A percentile compares a stretch with the other conserved stretches of the same genome.
phyloP scores from a whole-genome alignment of 2,888 invertebrate species.

The Drosophila greeni region DNA sequence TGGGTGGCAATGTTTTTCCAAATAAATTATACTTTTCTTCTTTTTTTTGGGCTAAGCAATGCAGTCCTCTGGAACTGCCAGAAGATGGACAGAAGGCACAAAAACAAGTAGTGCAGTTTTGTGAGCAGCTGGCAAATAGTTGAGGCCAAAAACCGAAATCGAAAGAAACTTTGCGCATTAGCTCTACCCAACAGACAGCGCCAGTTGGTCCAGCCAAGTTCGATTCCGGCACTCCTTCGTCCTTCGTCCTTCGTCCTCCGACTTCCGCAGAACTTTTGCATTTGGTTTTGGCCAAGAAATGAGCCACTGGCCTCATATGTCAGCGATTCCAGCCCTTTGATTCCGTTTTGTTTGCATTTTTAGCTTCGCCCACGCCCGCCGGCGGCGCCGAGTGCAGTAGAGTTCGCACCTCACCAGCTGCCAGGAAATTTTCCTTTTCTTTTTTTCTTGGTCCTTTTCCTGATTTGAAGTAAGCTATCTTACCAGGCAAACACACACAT shows the following conservation, averaged over 20 bases:
- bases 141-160: background rate
- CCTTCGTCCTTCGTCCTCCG: background rate
- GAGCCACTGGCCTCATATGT: conserved; percentile 69
- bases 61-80: conserved; percentile 16
- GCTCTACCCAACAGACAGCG: conserved; percentile 53
- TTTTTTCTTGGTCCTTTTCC: conserved; percentile 7
- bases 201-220: conserved; percentile 69
- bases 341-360: conserved; percentile 20
- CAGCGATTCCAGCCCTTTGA: conserved; percentile 53
- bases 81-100: conserved; percentile 17
- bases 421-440: conserved; percentile 24
- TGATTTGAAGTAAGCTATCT: conserved; percentile 35
- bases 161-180: conserved; percentile 69
- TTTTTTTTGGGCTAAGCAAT: background rate
- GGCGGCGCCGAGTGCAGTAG: conserved; percentile 60
- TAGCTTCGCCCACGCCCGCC: conserved; percentile 50
- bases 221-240: background rate
- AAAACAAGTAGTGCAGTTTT: conserved; percentile 28
- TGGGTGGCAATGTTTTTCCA: conserved; percentile 8
- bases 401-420: conserved; percentile 51
- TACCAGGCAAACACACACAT: conserved; percentile 18
- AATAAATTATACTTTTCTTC: conserved; percentile 8
- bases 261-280: conserved; percentile 58
- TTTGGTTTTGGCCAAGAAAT: conserved; percentile 58
- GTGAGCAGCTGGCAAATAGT: conserved; percentile 59